phyloP scores from a whole-genome alignment of 1,140 invertebrate species.

The Aphelinus certus region DNA sequence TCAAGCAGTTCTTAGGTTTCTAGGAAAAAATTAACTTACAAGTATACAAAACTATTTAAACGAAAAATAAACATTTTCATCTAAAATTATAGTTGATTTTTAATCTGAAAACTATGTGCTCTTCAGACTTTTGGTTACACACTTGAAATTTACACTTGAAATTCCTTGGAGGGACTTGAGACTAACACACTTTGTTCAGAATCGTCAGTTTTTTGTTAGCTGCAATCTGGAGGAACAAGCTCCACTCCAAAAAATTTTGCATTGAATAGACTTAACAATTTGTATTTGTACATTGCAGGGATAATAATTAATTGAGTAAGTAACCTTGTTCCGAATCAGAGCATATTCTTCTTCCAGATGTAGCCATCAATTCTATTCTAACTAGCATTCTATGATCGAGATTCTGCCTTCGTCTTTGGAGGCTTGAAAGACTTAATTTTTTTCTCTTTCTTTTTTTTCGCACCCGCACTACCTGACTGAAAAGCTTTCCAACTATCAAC shows the following conservation, averaged over 20 bases:
- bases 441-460: constrained; percentile 77
- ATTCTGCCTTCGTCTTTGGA: constrained; percentile 95
- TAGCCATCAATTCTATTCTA: constrained; percentile 2
- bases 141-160: constrained; percentile 30
- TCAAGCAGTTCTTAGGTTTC: too few relatives aligned
- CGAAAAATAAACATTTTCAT: too few relatives aligned
- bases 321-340: constrained; percentile 32
- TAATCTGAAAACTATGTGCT: constrained; percentile 20
- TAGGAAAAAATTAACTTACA: too few relatives aligned
- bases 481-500: constrained; percentile 97
- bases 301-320: constrained; percentile 27
- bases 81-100: neutral
- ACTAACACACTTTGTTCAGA: constrained; percentile 1
- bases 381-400: constrained; percentile 73
- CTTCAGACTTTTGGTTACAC: constrained; percentile 31
- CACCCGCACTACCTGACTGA: constrained; percentile 77
- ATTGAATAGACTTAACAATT: constrained; percentile 29
- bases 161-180: constrained; percentile 29
- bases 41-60: too few relatives aligned
- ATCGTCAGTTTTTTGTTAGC: neutral
- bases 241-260: constrained; percentile 33
- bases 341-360: constrained; percentile 9
- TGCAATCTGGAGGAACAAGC: neutral
- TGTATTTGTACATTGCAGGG: constrained; percentile 37
- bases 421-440: constrained; percentile 87